Conservation (phyloP, 2,888 invertebrate species). For the Tipula unca region DNA sequence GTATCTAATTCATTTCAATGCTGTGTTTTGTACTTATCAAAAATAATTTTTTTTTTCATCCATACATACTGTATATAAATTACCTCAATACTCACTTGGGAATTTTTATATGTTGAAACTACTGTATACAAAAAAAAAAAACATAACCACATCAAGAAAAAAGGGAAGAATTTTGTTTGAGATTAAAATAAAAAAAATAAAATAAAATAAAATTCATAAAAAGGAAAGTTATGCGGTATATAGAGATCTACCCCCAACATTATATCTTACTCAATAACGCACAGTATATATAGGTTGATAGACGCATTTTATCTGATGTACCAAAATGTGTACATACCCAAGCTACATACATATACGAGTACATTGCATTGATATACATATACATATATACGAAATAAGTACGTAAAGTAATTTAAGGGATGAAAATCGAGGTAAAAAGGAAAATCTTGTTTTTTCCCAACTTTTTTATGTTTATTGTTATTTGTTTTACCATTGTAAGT, state of each 20-base stretch:
- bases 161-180: background rate
- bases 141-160: background rate
- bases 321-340: background rate
- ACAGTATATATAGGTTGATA: background rate
- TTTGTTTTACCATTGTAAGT: background rate
- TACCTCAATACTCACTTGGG: background rate
- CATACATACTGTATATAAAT: no score
- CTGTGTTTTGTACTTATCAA: background rate
- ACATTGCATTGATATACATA: background rate
- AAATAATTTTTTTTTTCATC: background rate
- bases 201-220: background rate
- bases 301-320: conserved; percentile 4
- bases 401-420: background rate
- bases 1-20: background rate
- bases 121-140: background rate
- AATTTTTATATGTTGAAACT: background rate
- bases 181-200: background rate
- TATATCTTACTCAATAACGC: background rate
- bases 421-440: background rate
- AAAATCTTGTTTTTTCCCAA: background rate
- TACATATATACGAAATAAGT: background rate
- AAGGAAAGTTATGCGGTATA: background rate
- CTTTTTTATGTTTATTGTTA: background rate
- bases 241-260: background rate
- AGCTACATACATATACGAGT: background rate